Percentiles rank a stretch among this genome's conserved stretches.
Conservation (phyloP, 2,888 invertebrate species). For the Willowsia nigromaculata region DNA sequence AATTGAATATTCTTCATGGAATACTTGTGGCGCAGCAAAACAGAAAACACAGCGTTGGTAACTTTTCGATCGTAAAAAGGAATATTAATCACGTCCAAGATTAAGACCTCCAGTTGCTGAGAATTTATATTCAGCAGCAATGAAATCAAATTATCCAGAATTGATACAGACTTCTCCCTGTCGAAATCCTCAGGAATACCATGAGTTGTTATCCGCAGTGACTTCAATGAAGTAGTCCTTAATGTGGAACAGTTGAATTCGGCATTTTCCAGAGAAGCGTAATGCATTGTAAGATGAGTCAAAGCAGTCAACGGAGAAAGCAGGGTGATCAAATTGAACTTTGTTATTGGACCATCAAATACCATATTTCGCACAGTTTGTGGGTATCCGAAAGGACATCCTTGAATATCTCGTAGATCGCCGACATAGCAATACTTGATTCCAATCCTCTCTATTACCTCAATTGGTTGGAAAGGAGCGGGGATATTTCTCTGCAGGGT, state of each 20-base stretch:
- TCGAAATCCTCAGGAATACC: not conserved
- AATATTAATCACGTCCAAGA: slow-evolving; percentile 41
- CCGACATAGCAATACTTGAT: slow-evolving; percentile 43
- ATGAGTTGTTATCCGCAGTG: slow-evolving; percentile 36
- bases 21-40: slow-evolving; percentile 32
- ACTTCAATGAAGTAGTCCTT: slow-evolving; percentile 20
- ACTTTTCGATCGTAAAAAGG: slow-evolving; percentile 1
- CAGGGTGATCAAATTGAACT: slow-evolving; percentile 29
- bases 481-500: not conserved
- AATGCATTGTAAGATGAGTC: slow-evolving; percentile 45
- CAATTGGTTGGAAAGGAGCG: slow-evolving; percentile 28
- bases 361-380: slow-evolving; percentile 28
- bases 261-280: slow-evolving; percentile 34
- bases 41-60: slow-evolving; percentile 10
- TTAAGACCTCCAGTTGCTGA: not conserved
- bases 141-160: slow-evolving; percentile 9
- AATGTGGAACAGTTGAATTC: not conserved
- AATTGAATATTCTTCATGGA: slow-evolving; percentile 28
- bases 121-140: slow-evolving; percentile 27
- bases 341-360: slow-evolving; percentile 50
- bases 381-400: slow-evolving; percentile 43
- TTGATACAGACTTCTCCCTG: not conserved
- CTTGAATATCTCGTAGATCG: not conserved
- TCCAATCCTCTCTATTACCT: slow-evolving; percentile 18
- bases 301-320: slow-evolving; percentile 37